Evolutionary conservation across 2,888 invertebrate genomes (phyloP).

Genomic region (Bimastos eiseni): DNA sequence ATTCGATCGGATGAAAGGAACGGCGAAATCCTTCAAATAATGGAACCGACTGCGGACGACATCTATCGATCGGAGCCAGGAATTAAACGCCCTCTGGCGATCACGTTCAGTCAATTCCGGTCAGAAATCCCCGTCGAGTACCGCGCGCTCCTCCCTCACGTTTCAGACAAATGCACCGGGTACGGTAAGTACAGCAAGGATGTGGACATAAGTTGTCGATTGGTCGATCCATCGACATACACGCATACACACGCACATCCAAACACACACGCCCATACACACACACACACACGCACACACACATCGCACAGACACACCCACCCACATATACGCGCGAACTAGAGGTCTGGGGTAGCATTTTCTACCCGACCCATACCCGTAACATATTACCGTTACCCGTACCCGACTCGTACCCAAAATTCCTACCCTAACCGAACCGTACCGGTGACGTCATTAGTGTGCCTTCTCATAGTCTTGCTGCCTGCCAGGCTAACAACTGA

Average conservation of each 20-base stretch:
- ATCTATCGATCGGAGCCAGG: conserved; percentile 7
- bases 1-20: conserved; percentile 5
- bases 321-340: too few species aligned
- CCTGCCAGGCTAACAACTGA: too few species aligned
- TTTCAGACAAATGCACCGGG: not conserved
- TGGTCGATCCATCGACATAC: not conserved
- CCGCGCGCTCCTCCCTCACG: too few species aligned
- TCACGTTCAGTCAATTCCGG: conserved; percentile 22
- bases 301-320: too few species aligned
- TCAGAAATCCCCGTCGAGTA: not conserved
- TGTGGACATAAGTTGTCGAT: not conserved
- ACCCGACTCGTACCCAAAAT: too few species aligned
- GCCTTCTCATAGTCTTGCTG: too few species aligned
- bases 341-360: too few species aligned
- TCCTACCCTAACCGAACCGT: too few species aligned
- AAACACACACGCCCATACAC: not conserved
- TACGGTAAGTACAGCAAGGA: not conserved
- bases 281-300: too few species aligned
- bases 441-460: too few species aligned
- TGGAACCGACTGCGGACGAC: conserved; percentile 24
- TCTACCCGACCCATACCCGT: too few species aligned
- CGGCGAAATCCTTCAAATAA: conserved; percentile 14
- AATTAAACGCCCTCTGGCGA: not conserved
- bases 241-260: not conserved
- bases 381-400: too few species aligned